Percentiles rank a stretch among this genome's conserved stretches.
These are phyloP conservation scores for Andrena trimmerana DNA, from an alignment of 2,888 invertebrate genomes.

Conservation along the genomic window DNA sequence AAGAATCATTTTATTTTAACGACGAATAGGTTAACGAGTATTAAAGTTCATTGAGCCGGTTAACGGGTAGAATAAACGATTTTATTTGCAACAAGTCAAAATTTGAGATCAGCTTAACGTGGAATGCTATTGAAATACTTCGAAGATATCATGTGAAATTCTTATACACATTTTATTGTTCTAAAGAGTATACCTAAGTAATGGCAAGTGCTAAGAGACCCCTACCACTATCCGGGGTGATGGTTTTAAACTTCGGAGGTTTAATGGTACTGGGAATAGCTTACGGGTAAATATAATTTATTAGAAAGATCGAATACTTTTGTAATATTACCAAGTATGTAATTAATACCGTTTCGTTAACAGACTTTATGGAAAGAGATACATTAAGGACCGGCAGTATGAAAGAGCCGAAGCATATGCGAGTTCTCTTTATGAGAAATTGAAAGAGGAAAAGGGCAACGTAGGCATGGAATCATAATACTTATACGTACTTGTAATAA, in stretches of 20 bases:
- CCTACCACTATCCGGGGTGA: fast-evolving
- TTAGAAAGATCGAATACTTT: neutral
- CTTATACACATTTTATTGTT: neutral
- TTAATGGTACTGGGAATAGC: fast-evolving
- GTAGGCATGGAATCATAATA: neutral
- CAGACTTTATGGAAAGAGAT: neutral
- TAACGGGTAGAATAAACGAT: too few relatives aligned
- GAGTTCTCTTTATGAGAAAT: conserved; percentile 15
- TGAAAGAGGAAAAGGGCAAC: neutral
- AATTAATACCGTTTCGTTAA: neutral
- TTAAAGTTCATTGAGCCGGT: too few relatives aligned
- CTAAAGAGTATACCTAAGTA: neutral
- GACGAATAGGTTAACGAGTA: too few relatives aligned
- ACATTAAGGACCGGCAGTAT: fast-evolving
- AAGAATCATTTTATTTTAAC: too few relatives aligned
- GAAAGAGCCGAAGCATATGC: neutral
- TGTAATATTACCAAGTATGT: neutral
- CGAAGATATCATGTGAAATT: neutral
- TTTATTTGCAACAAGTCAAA: neutral
- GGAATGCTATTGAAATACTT: neutral
- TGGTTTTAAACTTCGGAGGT: fast-evolving
- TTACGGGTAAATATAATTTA: conserved; percentile 31
- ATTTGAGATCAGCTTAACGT: neutral
- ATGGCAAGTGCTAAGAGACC: neutral
- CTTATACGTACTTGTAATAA: conserved; percentile 3